phyloP scores from a whole-genome alignment of 2,113 vertebrate species.

The Sphyrna mokarran region DNA sequence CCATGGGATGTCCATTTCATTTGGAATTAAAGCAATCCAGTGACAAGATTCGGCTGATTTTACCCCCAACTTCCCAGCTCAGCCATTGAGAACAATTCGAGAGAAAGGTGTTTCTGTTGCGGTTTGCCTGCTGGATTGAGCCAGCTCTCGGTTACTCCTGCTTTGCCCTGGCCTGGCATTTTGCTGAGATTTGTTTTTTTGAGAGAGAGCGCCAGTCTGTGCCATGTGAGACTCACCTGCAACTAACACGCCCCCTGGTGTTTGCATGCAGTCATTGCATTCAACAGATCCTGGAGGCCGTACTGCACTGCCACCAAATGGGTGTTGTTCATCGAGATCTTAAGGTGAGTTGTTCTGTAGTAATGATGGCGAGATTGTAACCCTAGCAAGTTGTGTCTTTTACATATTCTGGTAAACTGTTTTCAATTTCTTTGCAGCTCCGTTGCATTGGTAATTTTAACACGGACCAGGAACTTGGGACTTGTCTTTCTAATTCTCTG shows the following conservation, averaged over 20 bases:
- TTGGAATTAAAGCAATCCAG: background rate
- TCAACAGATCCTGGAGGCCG: slow-evolving; percentile 95
- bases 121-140: background rate
- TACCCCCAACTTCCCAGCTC: background rate
- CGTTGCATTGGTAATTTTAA: background rate
- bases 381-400: background rate
- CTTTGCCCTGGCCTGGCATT: background rate
- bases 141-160: background rate
- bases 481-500: background rate
- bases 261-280: slow-evolving; percentile 93
- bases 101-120: background rate
- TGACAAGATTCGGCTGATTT: background rate
- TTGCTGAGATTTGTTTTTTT: background rate
- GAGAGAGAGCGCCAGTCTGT: slow-evolving; percentile 44
- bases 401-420: background rate
- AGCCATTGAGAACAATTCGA: background rate
- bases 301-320: slow-evolving; percentile 94
- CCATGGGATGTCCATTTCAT: background rate
- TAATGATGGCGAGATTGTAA: background rate
- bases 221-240: slow-evolving; percentile 45
- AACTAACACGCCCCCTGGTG: slow-evolving; percentile 51
- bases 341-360: slow-evolving; percentile 72
- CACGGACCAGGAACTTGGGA: background rate
- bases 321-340: slow-evolving; percentile 96
- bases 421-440: background rate